Conservation (phyloP, 2,888 invertebrate genomes). For the Exocentrus adspersus region DNA sequence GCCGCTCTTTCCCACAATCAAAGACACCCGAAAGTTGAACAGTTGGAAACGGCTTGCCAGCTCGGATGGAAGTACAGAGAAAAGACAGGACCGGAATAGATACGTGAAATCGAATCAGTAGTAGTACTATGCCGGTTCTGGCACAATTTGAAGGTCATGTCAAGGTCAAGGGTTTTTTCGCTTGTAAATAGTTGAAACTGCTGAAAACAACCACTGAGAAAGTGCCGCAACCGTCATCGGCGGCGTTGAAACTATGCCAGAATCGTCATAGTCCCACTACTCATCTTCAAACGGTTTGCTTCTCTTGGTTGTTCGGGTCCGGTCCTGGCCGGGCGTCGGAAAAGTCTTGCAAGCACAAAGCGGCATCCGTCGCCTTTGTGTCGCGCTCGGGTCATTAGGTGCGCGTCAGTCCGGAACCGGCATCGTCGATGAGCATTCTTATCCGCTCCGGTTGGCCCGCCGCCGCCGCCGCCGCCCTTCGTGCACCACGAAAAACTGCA, state of each 20-base stretch:
- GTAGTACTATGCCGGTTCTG: too few relatives aligned
- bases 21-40: not conserved
- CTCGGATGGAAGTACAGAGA: not conserved
- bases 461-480: constrained; percentile 37
- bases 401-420: constrained; percentile 59
- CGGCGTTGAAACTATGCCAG: too few relatives aligned
- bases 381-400: constrained; percentile 60
- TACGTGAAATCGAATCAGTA: too few relatives aligned
- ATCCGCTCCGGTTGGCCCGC: constrained; percentile 54
- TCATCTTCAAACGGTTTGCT: too few relatives aligned
- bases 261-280: too few relatives aligned
- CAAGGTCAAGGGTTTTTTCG: too few relatives aligned
- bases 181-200: too few relatives aligned
- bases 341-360: constrained; percentile 47
- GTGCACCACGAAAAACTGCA: not conserved
- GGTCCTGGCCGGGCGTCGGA: constrained; percentile 31
- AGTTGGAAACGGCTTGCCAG: not conserved
- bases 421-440: constrained; percentile 61
- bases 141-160: too few relatives aligned
- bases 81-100: too few relatives aligned
- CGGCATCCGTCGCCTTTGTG: constrained; percentile 57
- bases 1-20: not conserved
- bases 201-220: too few relatives aligned
- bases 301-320: too few relatives aligned
- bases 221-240: too few relatives aligned